Percentiles rank a stretch among this genome's conserved stretches.
These are phyloP conservation scores for Doryteuthis pealeii DNA, from an alignment of 1,140 invertebrate species.

Conservation along the genomic window DNA sequence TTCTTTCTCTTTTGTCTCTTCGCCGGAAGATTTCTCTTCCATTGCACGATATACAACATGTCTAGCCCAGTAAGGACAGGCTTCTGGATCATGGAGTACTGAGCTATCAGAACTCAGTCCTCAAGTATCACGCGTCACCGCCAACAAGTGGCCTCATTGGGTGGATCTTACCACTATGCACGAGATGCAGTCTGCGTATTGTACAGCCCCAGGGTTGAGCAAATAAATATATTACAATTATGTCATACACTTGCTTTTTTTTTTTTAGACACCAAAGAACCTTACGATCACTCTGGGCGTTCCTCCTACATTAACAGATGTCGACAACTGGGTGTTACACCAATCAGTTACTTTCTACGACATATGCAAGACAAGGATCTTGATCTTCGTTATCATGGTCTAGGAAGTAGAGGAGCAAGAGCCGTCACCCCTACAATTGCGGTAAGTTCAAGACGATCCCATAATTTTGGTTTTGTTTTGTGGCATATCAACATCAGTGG, in stretches of 20 bases:
- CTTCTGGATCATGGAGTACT: background rate
- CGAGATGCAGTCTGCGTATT: no score
- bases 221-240: no score
- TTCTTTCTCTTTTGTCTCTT: no score
- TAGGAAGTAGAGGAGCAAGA: conserved; percentile 52
- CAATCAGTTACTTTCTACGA: conserved; percentile 56
- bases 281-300: conserved; percentile 55
- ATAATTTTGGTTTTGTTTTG: no score
- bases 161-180: no score
- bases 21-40: no score
- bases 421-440: conserved; percentile 54
- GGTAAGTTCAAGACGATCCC: conserved; percentile 37
- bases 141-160: no score
- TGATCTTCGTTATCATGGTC: conserved; percentile 57
- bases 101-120: no score
- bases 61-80: background rate
- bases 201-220: no score
- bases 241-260: no score
- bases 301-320: conserved; percentile 56
- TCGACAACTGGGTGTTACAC: conserved; percentile 53
- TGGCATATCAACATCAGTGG: no score
- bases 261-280: conserved; percentile 36
- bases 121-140: no score
- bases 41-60: background rate
- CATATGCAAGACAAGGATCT: conserved; percentile 55